Conservation (phyloP, 2,113 vertebrate genomes). For the Cephalophus harveyi region DNA sequence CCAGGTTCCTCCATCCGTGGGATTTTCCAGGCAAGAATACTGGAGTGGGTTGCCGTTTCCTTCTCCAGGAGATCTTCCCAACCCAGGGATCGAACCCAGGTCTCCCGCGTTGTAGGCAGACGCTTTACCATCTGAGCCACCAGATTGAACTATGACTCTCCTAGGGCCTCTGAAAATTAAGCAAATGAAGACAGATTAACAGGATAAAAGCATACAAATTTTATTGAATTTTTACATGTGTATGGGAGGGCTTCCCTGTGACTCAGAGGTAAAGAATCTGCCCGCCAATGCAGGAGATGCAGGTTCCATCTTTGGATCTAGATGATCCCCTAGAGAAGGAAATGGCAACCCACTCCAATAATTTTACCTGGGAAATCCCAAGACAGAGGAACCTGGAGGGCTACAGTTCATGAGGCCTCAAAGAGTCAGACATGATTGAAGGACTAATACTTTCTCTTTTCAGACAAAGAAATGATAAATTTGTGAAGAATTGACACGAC, state of each 20-base stretch:
- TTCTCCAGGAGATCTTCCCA: no score
- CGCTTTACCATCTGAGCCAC: no score
- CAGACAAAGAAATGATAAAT: background rate
- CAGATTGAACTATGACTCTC: no score
- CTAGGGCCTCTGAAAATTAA: background rate
- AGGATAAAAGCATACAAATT: background rate
- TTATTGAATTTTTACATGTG: background rate
- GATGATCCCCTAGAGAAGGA: background rate
- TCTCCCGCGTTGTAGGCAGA: no score
- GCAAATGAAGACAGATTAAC: background rate
- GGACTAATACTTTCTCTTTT: background rate
- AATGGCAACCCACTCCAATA: background rate
- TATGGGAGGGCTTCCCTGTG: background rate
- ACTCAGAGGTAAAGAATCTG: background rate
- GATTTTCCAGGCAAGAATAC: no score
- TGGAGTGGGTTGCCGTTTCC: no score
- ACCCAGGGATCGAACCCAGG: no score
- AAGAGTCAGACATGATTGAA: background rate
- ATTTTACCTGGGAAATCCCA: background rate
- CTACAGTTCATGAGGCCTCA: background rate
- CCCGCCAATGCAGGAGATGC: background rate
- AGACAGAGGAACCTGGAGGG: background rate
- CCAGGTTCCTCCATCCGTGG: no score
- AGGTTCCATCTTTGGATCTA: background rate
- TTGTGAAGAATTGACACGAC: background rate